phyloP scores from a whole-genome alignment of 2,113 vertebrate species.

The Gila orcuttii region DNA sequence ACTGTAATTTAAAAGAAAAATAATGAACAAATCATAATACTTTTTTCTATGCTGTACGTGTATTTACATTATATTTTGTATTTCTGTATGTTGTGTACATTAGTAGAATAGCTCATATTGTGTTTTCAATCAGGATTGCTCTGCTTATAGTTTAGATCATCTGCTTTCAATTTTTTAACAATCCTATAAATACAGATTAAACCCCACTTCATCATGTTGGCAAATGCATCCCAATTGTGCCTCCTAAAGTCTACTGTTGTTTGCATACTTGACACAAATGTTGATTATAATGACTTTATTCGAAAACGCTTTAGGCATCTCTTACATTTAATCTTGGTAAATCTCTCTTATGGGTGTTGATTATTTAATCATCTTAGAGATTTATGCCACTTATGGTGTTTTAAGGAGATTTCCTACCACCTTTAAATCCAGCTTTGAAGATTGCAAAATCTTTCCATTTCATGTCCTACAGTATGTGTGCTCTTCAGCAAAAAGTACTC shows the following conservation, averaged over 20 bases:
- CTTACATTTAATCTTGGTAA: not conserved
- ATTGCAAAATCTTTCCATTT: not conserved
- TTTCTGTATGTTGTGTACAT: not conserved
- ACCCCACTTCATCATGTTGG: not conserved
- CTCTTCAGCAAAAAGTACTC: not conserved
- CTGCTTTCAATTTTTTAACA: not conserved
- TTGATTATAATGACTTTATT: not conserved
- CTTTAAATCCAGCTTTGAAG: not conserved
- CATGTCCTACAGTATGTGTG: not conserved
- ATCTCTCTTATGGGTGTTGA: not conserved
- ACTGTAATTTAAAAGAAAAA: not conserved
- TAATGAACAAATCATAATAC: not conserved
- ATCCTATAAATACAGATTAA: not conserved
- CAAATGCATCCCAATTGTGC: not conserved
- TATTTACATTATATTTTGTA: too few relatives aligned
- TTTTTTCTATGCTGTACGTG: not conserved
- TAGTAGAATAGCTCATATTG: not conserved
- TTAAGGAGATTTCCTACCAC: not conserved
- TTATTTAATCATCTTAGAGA: not conserved
- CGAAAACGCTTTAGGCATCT: not conserved
- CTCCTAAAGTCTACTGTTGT: not conserved
- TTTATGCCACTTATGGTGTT: conserved; percentile 1
- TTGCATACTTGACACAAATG: not conserved
- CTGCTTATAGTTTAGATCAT: not conserved
- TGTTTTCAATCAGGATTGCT: not conserved